phyloP scores from a whole-genome alignment of 2,888 invertebrate species.

The Aethes cnicana region DNA sequence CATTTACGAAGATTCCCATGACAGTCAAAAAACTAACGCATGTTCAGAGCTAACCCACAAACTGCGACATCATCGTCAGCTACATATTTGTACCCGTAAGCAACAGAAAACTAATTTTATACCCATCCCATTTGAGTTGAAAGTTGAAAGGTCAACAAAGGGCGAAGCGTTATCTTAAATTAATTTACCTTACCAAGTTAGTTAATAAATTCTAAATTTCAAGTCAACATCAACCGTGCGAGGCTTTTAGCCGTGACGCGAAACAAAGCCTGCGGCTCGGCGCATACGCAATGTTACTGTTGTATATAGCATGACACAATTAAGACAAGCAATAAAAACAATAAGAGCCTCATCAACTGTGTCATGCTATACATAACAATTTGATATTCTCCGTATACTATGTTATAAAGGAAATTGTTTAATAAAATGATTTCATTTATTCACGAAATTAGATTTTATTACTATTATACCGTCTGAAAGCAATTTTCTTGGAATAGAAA shows the following conservation, averaged over 20 bases:
- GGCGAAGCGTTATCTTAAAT: slow-evolving; percentile 5
- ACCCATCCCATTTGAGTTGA: background rate
- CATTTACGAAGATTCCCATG: too few species aligned
- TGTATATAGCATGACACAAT: too few species aligned
- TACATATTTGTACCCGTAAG: background rate
- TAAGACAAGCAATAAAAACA: too few species aligned
- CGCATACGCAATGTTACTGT: slow-evolving; percentile 7
- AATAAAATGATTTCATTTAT: background rate
- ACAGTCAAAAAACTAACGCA: too few species aligned
- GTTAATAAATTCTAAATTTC: slow-evolving; percentile 29
- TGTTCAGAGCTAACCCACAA: too few species aligned
- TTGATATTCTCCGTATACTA: too few species aligned
- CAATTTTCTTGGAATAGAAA: background rate
- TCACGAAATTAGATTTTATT: too few species aligned
- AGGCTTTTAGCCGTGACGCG: slow-evolving; percentile 24
- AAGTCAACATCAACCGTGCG: slow-evolving; percentile 29
- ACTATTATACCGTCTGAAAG: background rate
- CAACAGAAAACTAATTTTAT: background rate
- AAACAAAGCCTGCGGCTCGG: slow-evolving; percentile 20
- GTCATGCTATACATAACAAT: too few species aligned
- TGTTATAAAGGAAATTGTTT: too few species aligned
- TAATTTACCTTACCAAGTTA: slow-evolving; percentile 26
- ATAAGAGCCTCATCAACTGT: too few species aligned
- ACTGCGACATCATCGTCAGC: too few species aligned
- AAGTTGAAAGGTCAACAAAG: background rate